phyloP scores from a whole-genome alignment of 2,113 vertebrate genomes.

The Oryzias melastigma region DNA sequence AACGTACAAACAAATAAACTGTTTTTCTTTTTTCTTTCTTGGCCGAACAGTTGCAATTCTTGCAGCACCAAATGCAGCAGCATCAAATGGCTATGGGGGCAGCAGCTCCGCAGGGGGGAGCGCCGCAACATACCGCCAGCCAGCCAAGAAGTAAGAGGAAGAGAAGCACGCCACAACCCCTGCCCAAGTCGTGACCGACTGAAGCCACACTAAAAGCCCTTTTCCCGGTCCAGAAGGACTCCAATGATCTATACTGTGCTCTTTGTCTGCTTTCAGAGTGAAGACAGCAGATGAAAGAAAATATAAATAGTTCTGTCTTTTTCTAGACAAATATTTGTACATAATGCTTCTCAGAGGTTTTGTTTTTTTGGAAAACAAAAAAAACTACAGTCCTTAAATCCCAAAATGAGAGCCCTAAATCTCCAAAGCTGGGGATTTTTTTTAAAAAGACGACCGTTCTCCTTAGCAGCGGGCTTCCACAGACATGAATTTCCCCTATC shows the following conservation, averaged over 20 bases:
- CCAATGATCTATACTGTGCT: conserved; percentile 71
- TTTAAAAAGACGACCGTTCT: conserved; percentile 66
- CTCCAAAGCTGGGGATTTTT: conserved; percentile 56
- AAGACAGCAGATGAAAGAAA: conserved; percentile 50
- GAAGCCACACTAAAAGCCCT: conserved; percentile 31
- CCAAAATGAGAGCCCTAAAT: conserved; percentile 48
- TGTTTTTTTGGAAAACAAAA: conserved; percentile 36
- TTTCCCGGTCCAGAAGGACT: conserved; percentile 45
- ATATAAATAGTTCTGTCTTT: conserved; percentile 43
- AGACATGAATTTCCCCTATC: conserved; percentile 27
- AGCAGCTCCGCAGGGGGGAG: conserved; percentile 81
- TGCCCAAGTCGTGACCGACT: conserved; percentile 77
- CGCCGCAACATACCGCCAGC: conserved; percentile 88
- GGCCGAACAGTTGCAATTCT: conserved; percentile 90
- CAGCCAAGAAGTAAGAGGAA: conserved; percentile 96
- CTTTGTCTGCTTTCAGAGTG: conserved; percentile 56
- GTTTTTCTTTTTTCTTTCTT: conserved; percentile 24
- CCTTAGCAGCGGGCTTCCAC: conserved; percentile 51
- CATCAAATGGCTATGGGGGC: conserved; percentile 89
- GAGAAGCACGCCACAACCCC: conserved; percentile 80
- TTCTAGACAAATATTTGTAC: conserved; percentile 65
- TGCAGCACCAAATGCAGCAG: conserved; percentile 96
- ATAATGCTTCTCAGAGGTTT: conserved; percentile 57
- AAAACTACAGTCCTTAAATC: conserved; percentile 42
- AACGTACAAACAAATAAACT: too few species aligned